These are phyloP conservation scores for Tetranychus truncatus DNA, from an alignment of 2,888 invertebrate genomes.

Conservation along the genomic window DNA sequence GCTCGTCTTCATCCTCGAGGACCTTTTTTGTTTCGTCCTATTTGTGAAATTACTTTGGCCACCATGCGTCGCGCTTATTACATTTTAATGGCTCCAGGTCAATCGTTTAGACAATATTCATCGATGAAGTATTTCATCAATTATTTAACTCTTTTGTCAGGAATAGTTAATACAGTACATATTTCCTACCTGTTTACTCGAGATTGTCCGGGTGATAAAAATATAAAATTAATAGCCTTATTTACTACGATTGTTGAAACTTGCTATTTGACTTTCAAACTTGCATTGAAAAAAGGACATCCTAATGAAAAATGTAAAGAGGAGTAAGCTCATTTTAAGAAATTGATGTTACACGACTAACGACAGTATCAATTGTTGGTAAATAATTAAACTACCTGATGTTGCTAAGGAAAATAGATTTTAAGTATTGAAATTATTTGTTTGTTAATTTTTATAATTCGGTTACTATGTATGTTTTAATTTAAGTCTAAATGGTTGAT, in stretches of 20 bases:
- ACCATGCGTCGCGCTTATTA: background rate
- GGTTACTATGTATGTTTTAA: too few species aligned
- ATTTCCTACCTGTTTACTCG: background rate
- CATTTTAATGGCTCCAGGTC: background rate
- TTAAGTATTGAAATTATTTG: too few species aligned
- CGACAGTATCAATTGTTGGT: too few species aligned
- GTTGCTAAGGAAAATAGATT: too few species aligned
- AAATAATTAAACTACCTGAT: too few species aligned
- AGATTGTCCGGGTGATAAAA: background rate
- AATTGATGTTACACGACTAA: too few species aligned
- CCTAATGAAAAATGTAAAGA: too few species aligned
- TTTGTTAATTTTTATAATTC: too few species aligned
- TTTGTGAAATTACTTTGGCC: background rate
- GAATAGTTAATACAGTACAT: background rate
- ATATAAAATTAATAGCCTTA: background rate
- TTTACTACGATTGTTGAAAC: background rate
- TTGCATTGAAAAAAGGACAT: background rate
- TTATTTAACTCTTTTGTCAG: background rate
- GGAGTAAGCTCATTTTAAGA: too few species aligned
- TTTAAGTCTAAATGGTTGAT: too few species aligned
- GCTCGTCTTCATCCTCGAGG: background rate
- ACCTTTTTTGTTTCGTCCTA: background rate
- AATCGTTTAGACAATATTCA: background rate
- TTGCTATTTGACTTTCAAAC: background rate
- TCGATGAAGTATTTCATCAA: background rate